Evolutionary conservation across 2,113 vertebrate species (phyloP).

Genomic region (Cynopterus brachyotis): DNA sequence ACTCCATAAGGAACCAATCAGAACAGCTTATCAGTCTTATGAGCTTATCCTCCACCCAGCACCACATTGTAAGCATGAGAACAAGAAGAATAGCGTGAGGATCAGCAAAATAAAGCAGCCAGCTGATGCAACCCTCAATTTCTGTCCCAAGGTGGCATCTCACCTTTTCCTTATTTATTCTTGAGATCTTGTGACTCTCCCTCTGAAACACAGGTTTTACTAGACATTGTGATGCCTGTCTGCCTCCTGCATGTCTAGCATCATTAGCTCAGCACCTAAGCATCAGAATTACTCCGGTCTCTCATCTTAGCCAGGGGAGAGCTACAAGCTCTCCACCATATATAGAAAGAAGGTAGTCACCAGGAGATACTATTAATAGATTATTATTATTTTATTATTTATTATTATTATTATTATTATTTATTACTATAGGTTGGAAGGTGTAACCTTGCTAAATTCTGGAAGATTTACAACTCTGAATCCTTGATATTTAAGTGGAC

Average conservation of each 20-base stretch:
- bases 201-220: neutral
- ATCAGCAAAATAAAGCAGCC: neutral
- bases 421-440: neutral
- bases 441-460: neutral
- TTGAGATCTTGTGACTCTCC: neutral
- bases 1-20: neutral
- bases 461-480: neutral
- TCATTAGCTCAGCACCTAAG: neutral
- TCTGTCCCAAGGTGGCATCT: neutral
- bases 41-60: neutral
- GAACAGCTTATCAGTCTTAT: neutral
- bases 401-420: no score
- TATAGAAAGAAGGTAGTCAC: neutral
- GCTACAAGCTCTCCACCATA: neutral
- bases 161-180: neutral
- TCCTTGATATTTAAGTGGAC: neutral
- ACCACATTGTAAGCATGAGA: no score
- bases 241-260: neutral
- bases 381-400: neutral
- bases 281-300: neutral
- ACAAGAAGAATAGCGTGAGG: neutral
- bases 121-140: neutral
- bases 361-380: neutral
- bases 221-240: no score
- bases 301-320: neutral